Evolutionary conservation across 2,797 vertebrate genomes (phyloP), one percentile per base, ranked within the genome.

Genomic region (Poecilia velifera): DNA sequence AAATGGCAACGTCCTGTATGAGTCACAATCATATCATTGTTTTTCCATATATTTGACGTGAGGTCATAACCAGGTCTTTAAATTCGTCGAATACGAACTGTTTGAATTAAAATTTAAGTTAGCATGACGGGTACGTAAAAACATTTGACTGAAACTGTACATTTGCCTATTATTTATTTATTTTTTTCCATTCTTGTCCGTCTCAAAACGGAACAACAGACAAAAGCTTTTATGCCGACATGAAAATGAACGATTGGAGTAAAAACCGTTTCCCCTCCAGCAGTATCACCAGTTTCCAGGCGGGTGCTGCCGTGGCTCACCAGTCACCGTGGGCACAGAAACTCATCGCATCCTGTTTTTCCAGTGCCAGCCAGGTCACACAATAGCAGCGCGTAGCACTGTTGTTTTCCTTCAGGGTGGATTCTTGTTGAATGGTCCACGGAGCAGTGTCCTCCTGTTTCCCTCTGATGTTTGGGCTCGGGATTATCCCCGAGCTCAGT

Each of bases 401-500:
- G 36, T 78, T 92, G 93, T 93, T 92, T 93, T 92, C 89, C 90
- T 94, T 91, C 79, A 34, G 90, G 90, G 85, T 68, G 89, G 90
- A 89, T 92, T 90, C 88, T 79, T 77, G 86, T 13, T 79, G 91
- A 85, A 84, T 92, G 93, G 94, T 80, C 71, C 86, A 88, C 82
- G 88, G 77, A 87, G 86, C 88, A 74, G 77, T 75, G 86, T 88
- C 91, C 90, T 89, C 83, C 86, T 82, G 91, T 85, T 91, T 85
- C 83, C 82, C 90, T 95, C 87, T 94, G 92, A 95, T 93, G 90
- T 94, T 91, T 89, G 88, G 90, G 86, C 47, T 76, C 84, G 70
- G 91, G 89, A 92, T 96, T 93, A 94, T 92, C 92, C 90, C 82
- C 57, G 49, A 73, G 90, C 88, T 93, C 91, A 88, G 86, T 73